Conservation (phyloP, 2,797 vertebrate genomes). For the Lateolabrax maculatus region DNA sequence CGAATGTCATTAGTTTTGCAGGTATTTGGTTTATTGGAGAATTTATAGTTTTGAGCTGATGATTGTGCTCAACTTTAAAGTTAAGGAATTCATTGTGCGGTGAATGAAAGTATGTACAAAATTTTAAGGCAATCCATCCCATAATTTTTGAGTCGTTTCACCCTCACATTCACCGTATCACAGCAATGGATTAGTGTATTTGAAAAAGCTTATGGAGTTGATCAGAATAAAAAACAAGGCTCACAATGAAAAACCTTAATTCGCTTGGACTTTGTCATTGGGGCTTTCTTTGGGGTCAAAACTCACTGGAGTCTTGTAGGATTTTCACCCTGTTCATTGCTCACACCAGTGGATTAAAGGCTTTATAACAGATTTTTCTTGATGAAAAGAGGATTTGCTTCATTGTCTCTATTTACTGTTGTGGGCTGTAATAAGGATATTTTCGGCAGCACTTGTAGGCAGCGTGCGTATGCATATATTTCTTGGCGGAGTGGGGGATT, state of each 20-base stretch:
- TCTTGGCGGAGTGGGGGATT: neutral
- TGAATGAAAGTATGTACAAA: neutral
- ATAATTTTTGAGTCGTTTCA: neutral
- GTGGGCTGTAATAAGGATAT: neutral
- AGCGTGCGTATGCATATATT: constrained; percentile 12
- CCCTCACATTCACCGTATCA: neutral
- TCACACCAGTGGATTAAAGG: constrained; percentile 43
- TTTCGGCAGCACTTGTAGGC: constrained; percentile 26
- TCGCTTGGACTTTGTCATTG: neutral
- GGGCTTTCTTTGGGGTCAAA: constrained; percentile 1
- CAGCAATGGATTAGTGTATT: neutral
- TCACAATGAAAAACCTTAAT: neutral
- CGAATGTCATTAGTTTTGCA: too few species aligned
- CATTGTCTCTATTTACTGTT: constrained; percentile 35
- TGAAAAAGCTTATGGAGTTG: neutral
- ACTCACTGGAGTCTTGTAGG: constrained; percentile 21
- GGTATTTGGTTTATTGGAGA: too few species aligned
- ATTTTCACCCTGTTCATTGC: constrained; percentile 19
- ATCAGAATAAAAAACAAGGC: neutral
- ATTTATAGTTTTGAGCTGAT: too few species aligned
- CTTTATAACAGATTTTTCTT: constrained; percentile 7
- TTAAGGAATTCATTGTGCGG: neutral
- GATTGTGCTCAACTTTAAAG: neutral
- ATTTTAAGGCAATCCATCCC: neutral
- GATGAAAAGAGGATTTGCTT: constrained; percentile 44